Evolutionary conservation across 2,797 vertebrate genomes (phyloP), one percentile per base, ranked within the genome.

Genomic region (Ctenosaura bakeri): DNA sequence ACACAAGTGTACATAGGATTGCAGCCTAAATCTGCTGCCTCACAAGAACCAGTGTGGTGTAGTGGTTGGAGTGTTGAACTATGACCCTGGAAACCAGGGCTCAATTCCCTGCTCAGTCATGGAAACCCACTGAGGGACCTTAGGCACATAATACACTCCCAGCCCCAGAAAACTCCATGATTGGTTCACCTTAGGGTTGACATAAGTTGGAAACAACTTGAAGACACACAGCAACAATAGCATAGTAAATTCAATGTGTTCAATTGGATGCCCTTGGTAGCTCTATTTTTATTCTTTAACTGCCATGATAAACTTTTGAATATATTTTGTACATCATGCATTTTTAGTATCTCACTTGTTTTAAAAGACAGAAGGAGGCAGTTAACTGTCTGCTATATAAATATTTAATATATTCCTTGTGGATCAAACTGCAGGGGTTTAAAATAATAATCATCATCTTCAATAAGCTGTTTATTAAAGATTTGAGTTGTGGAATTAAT

Each of bases 341-440:
- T 73, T 77, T 89, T 85, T 64, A 88, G 54, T 59, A 29, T 59
- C 52, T 59, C 14, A 79, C 54, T 52, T 35, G 24, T 52, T 74
- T 52, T 85, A 88, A 81, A 77, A 64, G 42, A 80, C 20, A 86
- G 59, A 88, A 88, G 22, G 18, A 66, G 18, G 62, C 42, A 83
- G 12, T 78, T 83, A 46, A 78, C 20, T 52, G 26, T 64, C 18
- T 59, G 9, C 22, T 82, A n/a, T 50, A 81, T 66, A 82, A 86
- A 81, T 89, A 52, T 89, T 91, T 35, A 86, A 83, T 56, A 2
- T 78, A 62, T 38, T 35, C 52, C 9, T 26, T 32, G 46, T 77
- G 59, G 56, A 2, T 69, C 29, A 38, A 77, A 38, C 35, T 50
- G n/a, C 6, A 83, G 54, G 20, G 59, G 80, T 20, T 64, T 76